Base-by-base conservation (phyloP, 1,140 invertebrate species). In the Micrasema longulum region DNA sequence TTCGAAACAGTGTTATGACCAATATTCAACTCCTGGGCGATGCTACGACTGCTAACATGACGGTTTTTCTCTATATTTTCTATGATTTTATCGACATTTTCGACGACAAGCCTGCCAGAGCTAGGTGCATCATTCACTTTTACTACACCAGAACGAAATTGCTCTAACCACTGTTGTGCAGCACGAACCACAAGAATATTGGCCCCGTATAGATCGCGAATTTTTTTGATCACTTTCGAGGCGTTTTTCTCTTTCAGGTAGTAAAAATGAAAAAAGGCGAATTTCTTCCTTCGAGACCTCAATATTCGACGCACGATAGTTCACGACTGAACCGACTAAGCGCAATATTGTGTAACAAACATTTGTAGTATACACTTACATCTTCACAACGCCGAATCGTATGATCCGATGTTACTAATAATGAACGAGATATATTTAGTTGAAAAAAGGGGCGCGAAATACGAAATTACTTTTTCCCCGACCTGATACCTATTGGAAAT, bases 31-130 rank as follows among this genome's bases (percentile, higher is more conserved):
- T 50, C 47, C 47, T 50, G 47, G 47, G 47, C 47, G 47, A 50
- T 50, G 47, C 47, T 50, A 50, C 47, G 47, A 50, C 47, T 50
- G 47, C 47, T 50, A 50, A 50, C 47, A 50, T 50, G 47, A n/a
- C 12, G 47, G 47, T 50, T 1, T 50, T 16, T 50, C 47, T 50
- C 47, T 12, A 50, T 50, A 50, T 50, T 50, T 50, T 50, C 47
- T 18, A 50, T 50, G 2, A 50, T 50, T 50, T 50, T 50, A 50
- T 50, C 47, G 2, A 16, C 47, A 50, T 50, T 50, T 50, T 50
- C 47, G 47, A 50, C 47, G 14, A 50, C 14, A 50, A 18, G 47
- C 18, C 47, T 50, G 12, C 47, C 47, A 50, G 2, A 50, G 47
- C 14, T 12, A 16, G 47, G 12, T 3, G 47, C 47, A 50, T 50